Conservation (phyloP, 2,113 vertebrate genomes). For the Arvicanthis niloticus region DNA sequence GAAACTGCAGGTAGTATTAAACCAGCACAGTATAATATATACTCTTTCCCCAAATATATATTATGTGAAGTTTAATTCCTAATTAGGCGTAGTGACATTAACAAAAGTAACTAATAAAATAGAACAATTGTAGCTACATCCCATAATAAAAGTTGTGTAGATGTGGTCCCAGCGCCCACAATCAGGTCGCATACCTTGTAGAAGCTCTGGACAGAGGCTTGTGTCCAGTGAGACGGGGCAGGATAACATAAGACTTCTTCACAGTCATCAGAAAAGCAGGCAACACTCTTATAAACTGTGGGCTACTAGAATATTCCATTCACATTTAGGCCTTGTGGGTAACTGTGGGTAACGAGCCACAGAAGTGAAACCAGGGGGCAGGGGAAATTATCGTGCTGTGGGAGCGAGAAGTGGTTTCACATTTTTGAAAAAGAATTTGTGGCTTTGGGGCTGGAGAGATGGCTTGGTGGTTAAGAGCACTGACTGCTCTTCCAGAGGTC, state of each 20-base stretch:
- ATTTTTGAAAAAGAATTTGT: not conserved
- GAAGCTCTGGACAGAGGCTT: not conserved
- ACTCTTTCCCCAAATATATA: not conserved
- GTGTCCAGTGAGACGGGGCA: not conserved
- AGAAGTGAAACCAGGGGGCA: not conserved
- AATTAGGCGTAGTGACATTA: not conserved
- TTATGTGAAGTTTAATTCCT: not conserved
- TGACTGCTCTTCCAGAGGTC: too few species aligned
- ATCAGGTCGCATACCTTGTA: not conserved
- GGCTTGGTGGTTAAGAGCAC: too few species aligned
- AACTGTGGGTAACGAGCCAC: not conserved
- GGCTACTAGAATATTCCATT: slow-evolving; percentile 2
- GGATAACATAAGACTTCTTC: not conserved
- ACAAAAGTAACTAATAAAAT: not conserved
- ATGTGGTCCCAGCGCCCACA: not conserved
- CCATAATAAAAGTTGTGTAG: too few species aligned
- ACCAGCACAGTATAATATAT: not conserved
- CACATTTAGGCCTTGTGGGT: not conserved
- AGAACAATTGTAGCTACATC: not conserved
- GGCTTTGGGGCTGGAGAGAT: too few species aligned
- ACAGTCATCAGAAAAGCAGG: not conserved
- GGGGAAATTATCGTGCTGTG: not conserved
- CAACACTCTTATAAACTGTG: not conserved
- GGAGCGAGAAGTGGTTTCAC: not conserved
- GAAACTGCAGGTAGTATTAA: not conserved